These are phyloP conservation scores for Bruchidius siliquastri DNA, from an alignment of 2,888 invertebrate species.

Conservation along the genomic window DNA sequence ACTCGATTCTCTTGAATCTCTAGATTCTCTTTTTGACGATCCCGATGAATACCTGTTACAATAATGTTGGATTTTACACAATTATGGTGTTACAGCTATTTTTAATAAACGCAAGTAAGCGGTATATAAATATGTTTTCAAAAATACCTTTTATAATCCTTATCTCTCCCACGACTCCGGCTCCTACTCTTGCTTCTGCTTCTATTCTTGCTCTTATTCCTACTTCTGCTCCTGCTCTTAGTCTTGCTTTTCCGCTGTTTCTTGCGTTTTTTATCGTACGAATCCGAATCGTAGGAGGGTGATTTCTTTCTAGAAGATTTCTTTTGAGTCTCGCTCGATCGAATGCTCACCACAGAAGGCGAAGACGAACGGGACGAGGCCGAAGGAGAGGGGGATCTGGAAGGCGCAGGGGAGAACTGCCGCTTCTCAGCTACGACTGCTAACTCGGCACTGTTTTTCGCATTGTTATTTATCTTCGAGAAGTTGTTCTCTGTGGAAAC, in stretches of 20 bases:
- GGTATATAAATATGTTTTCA: no score
- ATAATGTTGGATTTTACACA: no score
- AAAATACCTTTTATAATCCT: constrained; percentile 17
- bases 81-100: no score
- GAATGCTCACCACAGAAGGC: constrained; percentile 20
- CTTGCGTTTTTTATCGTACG: constrained; percentile 14
- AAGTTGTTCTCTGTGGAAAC: neutral
- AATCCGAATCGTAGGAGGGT: constrained; percentile 23
- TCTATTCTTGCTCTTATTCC: constrained; percentile 11
- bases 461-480: neutral
- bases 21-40: neutral
- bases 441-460: neutral
- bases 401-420: neutral
- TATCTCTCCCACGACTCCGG: constrained; percentile 31
- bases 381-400: neutral
- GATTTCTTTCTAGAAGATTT: constrained; percentile 13
- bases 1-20: neutral
- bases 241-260: constrained; percentile 20
- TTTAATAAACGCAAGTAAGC: no score
- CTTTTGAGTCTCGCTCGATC: constrained; percentile 7
- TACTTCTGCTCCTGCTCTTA: constrained; percentile 19
- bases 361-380: constrained; percentile 6
- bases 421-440: neutral
- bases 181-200: constrained; percentile 14
- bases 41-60: neutral